These are phyloP conservation scores for Nothocercus nigrocapillus DNA, from an alignment of 2,113 vertebrate genomes.

Conservation along the genomic window DNA sequence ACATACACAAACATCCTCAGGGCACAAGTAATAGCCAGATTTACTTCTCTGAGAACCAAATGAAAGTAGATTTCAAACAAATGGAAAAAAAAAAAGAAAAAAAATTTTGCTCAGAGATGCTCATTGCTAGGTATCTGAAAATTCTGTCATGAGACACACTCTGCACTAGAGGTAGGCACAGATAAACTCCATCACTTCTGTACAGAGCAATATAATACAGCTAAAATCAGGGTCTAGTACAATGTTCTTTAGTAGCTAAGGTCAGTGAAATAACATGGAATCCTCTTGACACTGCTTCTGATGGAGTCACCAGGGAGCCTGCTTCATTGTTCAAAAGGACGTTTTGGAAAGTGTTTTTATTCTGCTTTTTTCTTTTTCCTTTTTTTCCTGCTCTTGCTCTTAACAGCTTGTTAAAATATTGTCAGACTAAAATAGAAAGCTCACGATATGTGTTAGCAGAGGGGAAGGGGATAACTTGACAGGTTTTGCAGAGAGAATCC, in stretches of 20 bases:
- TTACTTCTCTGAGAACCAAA: background rate
- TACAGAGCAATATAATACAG: background rate
- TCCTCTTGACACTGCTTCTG: background rate
- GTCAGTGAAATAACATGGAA: background rate
- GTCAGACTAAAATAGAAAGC: background rate
- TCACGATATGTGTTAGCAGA: background rate
- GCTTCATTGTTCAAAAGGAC: background rate
- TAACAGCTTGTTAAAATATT: background rate
- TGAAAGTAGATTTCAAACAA: background rate
- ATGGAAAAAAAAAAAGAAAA: background rate
- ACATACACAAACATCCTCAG: background rate
- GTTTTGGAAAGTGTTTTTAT: background rate
- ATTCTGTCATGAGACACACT: background rate
- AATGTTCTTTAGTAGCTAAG: background rate
- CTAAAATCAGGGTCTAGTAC: background rate
- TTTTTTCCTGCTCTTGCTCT: background rate
- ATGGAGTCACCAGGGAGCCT: background rate
- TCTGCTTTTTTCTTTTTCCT: background rate
- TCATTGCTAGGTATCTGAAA: background rate
- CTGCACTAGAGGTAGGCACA: background rate
- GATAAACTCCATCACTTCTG: background rate
- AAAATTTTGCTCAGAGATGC: background rate
- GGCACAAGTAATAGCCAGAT: background rate
- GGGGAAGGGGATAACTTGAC: background rate
- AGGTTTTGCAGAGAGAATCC: background rate